Percentiles rank a stretch among this genome's conserved stretches.
These are phyloP conservation scores for Trichosurus vulpecula DNA, from an alignment of 2,797 vertebrate genomes.

Conservation along the genomic window DNA sequence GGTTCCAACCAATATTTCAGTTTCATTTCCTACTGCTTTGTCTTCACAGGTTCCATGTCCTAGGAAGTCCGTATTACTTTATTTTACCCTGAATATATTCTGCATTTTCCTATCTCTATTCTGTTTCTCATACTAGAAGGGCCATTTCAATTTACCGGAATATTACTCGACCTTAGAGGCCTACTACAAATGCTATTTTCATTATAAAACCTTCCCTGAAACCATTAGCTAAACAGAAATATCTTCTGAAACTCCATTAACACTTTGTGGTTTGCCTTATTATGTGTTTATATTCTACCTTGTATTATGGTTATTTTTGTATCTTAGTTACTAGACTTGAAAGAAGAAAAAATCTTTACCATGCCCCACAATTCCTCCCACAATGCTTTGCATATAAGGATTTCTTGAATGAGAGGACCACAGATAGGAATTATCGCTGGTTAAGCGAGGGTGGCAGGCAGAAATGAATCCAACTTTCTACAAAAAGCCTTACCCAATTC, in stretches of 20 bases:
- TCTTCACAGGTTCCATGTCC: background rate
- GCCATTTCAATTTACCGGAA: background rate
- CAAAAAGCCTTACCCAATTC: background rate
- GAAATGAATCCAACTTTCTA: background rate
- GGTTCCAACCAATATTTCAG: background rate
- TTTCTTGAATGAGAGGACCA: background rate
- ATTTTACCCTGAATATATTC: background rate
- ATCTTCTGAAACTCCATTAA: background rate
- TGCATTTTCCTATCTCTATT: background rate
- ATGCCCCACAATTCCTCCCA: background rate
- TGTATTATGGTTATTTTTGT: background rate
- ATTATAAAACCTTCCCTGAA: background rate
- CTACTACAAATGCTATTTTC: background rate
- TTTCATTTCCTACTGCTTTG: background rate
- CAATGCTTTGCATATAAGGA: background rate
- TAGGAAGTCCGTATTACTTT: background rate
- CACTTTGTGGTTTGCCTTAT: background rate
- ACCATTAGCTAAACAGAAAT: background rate
- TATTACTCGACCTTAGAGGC: background rate
- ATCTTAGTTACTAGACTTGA: background rate
- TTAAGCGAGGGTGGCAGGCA: background rate
- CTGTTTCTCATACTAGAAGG: background rate
- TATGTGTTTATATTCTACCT: background rate
- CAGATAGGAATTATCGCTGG: background rate
- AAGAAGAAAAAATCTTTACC: background rate